Percentiles rank a stretch among this genome's conserved stretches.
These are phyloP conservation scores for Pomacea maculata DNA, from an alignment of 1,140 invertebrate species.

Conservation along the genomic window DNA sequence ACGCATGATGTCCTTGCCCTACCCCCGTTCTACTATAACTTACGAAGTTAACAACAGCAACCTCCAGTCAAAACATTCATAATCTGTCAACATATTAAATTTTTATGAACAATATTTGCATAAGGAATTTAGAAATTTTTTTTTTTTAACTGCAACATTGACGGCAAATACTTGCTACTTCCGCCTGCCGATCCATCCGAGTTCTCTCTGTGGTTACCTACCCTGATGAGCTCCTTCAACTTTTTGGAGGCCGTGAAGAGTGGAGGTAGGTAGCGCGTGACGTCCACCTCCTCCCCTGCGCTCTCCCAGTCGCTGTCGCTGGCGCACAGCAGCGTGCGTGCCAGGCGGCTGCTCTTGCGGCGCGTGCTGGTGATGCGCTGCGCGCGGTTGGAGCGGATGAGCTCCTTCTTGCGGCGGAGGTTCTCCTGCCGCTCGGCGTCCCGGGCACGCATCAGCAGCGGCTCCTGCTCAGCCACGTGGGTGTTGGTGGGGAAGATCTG, in stretches of 20 bases:
- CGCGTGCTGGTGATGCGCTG: conserved; percentile 60
- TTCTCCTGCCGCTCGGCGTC: conserved; percentile 50
- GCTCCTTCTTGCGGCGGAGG: conserved; percentile 53
- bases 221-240: conserved; percentile 71
- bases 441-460: conserved; percentile 12
- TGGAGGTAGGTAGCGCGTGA: conserved; percentile 68
- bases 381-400: conserved; percentile 59
- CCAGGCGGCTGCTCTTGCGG: conserved; percentile 45
- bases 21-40: too few relatives aligned
- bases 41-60: too few relatives aligned
- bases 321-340: conserved; percentile 56
- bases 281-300: conserved; percentile 38
- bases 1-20: too few relatives aligned
- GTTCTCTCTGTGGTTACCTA: conserved; percentile 43
- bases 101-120: too few relatives aligned
- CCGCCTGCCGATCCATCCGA: too few relatives aligned
- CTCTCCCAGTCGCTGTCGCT: conserved; percentile 50
- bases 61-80: too few relatives aligned
- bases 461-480: conserved; percentile 31
- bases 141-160: too few relatives aligned
- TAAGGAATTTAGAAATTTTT: too few relatives aligned
- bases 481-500: conserved; percentile 41
- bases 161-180: too few relatives aligned
- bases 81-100: too few relatives aligned
- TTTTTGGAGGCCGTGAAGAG: conserved; percentile 70